Evolutionary conservation across 2,797 vertebrate species (phyloP).

Genomic region (Tokudaia tokunoshimensis): DNA sequence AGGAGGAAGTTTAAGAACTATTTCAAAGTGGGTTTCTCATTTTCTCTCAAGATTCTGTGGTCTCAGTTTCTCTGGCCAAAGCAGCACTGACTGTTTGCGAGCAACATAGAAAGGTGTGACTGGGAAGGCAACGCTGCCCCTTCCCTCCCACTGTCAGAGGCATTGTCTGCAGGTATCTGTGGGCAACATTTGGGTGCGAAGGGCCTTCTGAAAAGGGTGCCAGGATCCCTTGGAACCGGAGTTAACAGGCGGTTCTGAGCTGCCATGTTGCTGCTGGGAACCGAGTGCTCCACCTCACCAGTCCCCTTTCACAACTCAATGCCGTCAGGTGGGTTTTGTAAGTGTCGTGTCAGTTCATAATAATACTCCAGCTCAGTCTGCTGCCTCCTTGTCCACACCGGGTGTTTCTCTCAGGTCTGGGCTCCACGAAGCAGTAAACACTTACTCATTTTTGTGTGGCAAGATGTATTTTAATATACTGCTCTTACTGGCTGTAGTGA

Average conservation of each 20-base stretch:
- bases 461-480: not conserved
- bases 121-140: not conserved
- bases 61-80: constrained; percentile 6
- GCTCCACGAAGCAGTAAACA: not conserved
- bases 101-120: not conserved
- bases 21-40: not conserved
- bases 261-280: not conserved
- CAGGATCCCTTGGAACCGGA: not conserved
- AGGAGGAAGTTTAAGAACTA: not conserved
- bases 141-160: not conserved
- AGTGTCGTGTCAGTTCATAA: not conserved
- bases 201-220: not conserved
- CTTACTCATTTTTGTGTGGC: not conserved
- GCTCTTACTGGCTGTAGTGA: not conserved
- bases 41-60: not conserved
- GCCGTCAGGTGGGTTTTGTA: not conserved
- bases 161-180: not conserved
- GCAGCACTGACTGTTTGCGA: not conserved
- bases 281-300: not conserved
- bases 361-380: not conserved
- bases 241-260: not conserved
- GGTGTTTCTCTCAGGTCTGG: not conserved
- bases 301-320: not conserved
- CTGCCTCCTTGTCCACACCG: not conserved
- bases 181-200: not conserved